Evolutionary conservation across 2,888 invertebrate species (phyloP), one percentile per base, ranked within the genome.

Genomic region (Erebia aethiops): DNA sequence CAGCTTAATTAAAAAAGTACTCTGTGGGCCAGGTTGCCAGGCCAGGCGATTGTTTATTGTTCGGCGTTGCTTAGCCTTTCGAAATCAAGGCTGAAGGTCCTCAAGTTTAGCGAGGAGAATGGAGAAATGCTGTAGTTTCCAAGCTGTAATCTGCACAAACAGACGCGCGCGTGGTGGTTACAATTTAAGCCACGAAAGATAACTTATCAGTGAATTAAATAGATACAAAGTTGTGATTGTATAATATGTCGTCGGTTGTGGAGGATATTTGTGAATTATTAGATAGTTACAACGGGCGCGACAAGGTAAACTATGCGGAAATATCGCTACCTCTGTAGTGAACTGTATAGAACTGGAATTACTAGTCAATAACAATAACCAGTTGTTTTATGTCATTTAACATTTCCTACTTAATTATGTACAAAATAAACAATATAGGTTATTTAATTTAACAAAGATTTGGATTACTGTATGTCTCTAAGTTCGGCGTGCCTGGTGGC

Each of bases 201-300:
- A 82, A 77, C 74, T 73, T 83, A 81, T 82, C 80, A 79, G 74
- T 78, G 72, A 75, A 74, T 76, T 66, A 69, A 64, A 52, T 52
- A 61, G 71, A 76, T 72, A 67, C 60, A 60, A 71, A 71, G 14
- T 68, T 72, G 57, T 70, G 58, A 63, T 62, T 77, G 67, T 65
- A 76, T 75, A 51, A 52, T 77, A 93, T 92, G 92, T 86, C 89
- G 79, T 84, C 90, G 26, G 68, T 89, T 72, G 77, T 87, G 67
- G 93, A 93, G 82, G 95, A 95, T 92, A 94, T 96, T 83, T 96
- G 96, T 86, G 95, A 95, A 81, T 94, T 97, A 82, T 92, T 98
- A 77, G 96, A 97, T 76, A 96, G 96, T 63, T 97, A 98, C 84
- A 95, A 95, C 83, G 98, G 98, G n/a, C 94, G 98, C 84, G 98